A percentile compares a stretch with the other conserved stretches of the same genome.
Evolutionary conservation across 2,113 vertebrate species (phyloP).

Genomic region (Eulemur rufifrons): DNA sequence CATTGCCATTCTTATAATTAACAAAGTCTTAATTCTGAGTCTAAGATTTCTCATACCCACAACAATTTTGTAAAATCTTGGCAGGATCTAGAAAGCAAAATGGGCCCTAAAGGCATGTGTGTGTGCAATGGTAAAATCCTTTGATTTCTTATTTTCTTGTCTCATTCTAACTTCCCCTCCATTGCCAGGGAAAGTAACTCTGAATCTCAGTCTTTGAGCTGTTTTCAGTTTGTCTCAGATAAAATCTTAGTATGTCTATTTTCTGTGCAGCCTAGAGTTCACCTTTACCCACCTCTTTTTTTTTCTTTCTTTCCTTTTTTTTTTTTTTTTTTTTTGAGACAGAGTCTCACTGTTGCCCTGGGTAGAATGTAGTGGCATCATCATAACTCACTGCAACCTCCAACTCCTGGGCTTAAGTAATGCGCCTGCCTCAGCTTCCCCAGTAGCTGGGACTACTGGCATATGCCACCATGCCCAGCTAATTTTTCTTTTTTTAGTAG

Average conservation of each 20-base stretch:
- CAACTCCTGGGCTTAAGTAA: no score
- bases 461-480: no score
- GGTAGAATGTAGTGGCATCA: no score
- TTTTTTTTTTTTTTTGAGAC: not conserved
- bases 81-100: not conserved
- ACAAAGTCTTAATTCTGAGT: not conserved
- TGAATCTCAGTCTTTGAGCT: not conserved
- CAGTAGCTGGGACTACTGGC: no score
- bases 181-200: not conserved
- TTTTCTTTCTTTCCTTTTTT: not conserved
- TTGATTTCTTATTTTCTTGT: not conserved
- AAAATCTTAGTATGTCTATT: not conserved
- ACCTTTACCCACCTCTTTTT: not conserved
- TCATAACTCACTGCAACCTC: no score
- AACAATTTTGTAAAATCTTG: not conserved
- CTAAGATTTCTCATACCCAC: not conserved
- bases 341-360: no score
- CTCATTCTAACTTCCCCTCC: not conserved
- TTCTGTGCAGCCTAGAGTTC: not conserved
- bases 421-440: no score
- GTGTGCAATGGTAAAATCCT: not conserved
- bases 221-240: conserved; percentile 5
- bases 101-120: not conserved
- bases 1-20: not conserved
- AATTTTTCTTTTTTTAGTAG: no score